Conservation (phyloP, 2,888 invertebrate genomes). For the Apotomis capreana region DNA sequence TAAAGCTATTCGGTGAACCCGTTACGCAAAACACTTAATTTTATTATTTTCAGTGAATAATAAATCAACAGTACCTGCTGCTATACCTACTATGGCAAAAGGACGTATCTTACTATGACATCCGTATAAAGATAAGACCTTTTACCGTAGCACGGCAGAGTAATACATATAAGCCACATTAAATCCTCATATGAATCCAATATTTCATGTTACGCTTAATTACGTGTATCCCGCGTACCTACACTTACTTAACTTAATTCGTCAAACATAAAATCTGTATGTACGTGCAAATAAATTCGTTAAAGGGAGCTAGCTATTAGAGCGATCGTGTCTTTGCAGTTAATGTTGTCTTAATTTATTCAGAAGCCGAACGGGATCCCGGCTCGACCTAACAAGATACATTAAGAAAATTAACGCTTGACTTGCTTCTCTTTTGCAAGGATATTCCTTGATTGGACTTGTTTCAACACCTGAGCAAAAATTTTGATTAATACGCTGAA, state of each 20-base stretch:
- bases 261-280: slow-evolving; percentile 39
- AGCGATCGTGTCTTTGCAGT: slow-evolving; percentile 63
- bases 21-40: background rate
- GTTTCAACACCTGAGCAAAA: slow-evolving; percentile 49
- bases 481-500: slow-evolving; percentile 49
- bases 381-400: slow-evolving; percentile 70
- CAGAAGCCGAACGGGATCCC: slow-evolving; percentile 63
- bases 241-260: slow-evolving; percentile 35
- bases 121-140: too few species aligned
- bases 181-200: slow-evolving; percentile 9
- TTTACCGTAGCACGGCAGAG: too few species aligned
- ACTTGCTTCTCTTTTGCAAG: slow-evolving; percentile 67
- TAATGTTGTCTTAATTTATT: slow-evolving; percentile 73
- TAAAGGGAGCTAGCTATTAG: slow-evolving; percentile 58
- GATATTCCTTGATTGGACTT: slow-evolving; percentile 71
- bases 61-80: background rate
- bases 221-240: slow-evolving; percentile 17
- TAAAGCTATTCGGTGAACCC: background rate
- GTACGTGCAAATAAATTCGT: slow-evolving; percentile 55
- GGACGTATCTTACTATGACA: too few species aligned
- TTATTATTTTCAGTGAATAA: slow-evolving; percentile 1
- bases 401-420: slow-evolving; percentile 77
- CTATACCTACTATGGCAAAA: too few species aligned
- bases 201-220: slow-evolving; percentile 4
- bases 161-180: slow-evolving; percentile 2